These are phyloP conservation scores for Hepsetus odoe DNA, from an alignment of 2,113 vertebrate species.

Conservation along the genomic window DNA sequence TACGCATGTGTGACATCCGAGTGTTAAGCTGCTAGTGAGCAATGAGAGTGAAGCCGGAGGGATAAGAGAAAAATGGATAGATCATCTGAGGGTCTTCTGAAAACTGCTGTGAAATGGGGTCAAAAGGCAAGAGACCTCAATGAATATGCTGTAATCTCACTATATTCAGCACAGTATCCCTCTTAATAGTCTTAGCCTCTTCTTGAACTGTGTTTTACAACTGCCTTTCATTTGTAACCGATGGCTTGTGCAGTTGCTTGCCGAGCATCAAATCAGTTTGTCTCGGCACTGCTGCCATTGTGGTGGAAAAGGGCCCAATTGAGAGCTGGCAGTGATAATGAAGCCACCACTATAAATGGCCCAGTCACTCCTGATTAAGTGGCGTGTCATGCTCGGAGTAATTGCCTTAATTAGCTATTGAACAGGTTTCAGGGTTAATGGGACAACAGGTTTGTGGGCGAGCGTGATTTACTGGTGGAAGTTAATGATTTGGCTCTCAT, in stretches of 20 bases:
- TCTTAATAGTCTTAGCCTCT: not conserved
- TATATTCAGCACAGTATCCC: not conserved
- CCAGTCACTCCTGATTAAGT: conserved; percentile 82
- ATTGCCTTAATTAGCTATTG: conserved; percentile 95
- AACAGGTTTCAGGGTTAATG: conserved; percentile 90
- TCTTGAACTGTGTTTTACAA: not conserved
- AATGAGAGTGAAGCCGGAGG: too few species aligned
- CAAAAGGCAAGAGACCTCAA: too few species aligned
- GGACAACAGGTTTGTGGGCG: conserved; percentile 83
- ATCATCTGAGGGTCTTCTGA: too few species aligned
- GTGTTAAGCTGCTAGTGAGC: too few species aligned
- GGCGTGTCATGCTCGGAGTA: conserved; percentile 81
- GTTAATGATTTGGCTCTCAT: conserved; percentile 94
- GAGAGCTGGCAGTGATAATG: conserved; percentile 70
- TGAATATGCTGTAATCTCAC: not conserved
- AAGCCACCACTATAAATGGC: conserved; percentile 76
- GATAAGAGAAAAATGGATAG: too few species aligned
- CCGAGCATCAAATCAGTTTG: not conserved
- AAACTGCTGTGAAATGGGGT: too few species aligned
- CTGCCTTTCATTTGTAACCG: not conserved
- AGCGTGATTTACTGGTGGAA: conserved; percentile 89
- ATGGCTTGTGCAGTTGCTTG: not conserved
- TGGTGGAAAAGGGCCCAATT: not conserved
- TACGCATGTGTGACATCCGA: too few species aligned
- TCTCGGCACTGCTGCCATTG: not conserved